Evolutionary conservation across 2,113 vertebrate species (phyloP), one percentile per base, ranked within the genome.

Genomic region (Dermatemys mawii): DNA sequence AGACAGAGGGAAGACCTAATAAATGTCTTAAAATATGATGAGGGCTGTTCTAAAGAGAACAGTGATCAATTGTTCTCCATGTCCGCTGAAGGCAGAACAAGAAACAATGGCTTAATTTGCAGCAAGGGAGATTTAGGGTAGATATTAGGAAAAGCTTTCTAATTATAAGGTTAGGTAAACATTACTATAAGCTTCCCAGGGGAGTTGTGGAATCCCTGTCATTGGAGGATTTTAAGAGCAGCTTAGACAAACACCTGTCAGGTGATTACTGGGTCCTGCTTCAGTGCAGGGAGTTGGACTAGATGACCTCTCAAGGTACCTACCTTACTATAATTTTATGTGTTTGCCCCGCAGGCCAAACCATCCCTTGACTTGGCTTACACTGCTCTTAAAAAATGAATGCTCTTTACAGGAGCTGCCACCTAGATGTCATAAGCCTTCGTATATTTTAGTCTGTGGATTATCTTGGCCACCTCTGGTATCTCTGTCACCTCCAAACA

Each of bases 401-500:
- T 81, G 51, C 9, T 87, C 88, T 93, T 94, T 78, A 90, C 57
- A 93, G 67, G 89, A 87, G 57, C 81, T 83, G 32, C 84, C 78
- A 93, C 3, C 0, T 32, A 38, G 8, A 2, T 93, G 79, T 94
- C 83, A 87, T 86, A 83, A 92, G 84, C 5, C 55, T 96, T 84
- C 51, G 78, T 82, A n/a, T 83, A 87, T 94, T 96, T 97, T 94
- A 49, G 5, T 92, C 79, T 94, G 38, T 91, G 51, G 87, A 83
- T 96, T 94, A 81, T 83, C 93, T 96, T 94, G 94, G 84, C 51
- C 83, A 76, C 79, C 83, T 97, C 92, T 90, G 90, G 48, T 86
- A 84, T 96, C 89, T 94, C 93, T 94, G 86, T 95, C 95, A 97
- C 90, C 87, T 97, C 96, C 90, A 97, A 92, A 97, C 81, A 97